These are phyloP conservation scores for Chaetorhynchus papuensis DNA, from an alignment of 2,113 vertebrate species.

Conservation along the genomic window DNA sequence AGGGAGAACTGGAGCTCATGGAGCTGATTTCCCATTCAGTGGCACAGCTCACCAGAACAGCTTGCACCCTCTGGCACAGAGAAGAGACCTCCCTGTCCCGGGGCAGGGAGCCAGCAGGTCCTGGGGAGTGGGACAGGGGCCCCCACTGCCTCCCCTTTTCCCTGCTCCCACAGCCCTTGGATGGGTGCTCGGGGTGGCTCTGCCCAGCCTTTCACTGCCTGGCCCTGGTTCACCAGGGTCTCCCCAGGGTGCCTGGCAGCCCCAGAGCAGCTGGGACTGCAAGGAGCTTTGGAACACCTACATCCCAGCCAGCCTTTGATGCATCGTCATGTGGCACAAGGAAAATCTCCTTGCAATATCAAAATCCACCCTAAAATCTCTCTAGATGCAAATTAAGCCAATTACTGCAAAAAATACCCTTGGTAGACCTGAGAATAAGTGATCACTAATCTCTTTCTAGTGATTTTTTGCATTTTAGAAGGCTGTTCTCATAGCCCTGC, in stretches of 20 bases:
- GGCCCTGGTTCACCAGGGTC: too few relatives aligned
- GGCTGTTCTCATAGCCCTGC: neutral
- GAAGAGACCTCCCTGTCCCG: neutral
- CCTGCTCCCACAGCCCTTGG: neutral
- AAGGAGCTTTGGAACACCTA: neutral
- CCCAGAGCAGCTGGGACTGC: neutral
- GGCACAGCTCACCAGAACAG: neutral
- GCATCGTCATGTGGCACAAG: neutral
- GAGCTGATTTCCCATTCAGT: neutral
- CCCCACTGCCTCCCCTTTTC: neutral
- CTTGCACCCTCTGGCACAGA: neutral
- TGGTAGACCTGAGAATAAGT: neutral
- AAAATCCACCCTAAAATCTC: neutral
- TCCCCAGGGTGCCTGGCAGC: neutral
- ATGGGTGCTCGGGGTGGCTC: accelerated
- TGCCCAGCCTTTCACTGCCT: neutral
- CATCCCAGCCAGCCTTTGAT: neutral
- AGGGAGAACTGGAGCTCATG: neutral
- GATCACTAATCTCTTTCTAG: neutral
- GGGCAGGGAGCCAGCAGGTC: neutral
- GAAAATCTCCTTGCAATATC: neutral
- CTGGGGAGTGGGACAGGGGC: neutral
- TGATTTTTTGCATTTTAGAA: neutral
- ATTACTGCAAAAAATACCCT: neutral
- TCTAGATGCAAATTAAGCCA: neutral